Evolutionary conservation across 1,140 invertebrate genomes (phyloP).

Genomic region (Drosophila kurseongensis): DNA sequence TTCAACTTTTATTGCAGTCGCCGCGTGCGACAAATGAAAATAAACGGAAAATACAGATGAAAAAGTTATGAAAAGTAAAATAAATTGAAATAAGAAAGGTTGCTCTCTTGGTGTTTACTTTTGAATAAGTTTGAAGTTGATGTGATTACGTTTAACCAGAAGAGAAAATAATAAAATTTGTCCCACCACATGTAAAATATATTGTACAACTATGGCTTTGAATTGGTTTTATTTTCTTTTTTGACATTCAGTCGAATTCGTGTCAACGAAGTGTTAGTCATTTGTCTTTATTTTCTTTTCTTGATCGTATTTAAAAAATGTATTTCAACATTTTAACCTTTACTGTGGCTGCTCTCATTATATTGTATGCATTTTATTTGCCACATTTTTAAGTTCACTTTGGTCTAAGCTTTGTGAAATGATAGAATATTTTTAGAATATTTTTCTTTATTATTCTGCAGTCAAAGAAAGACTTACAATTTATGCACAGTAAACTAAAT

Average conservation of each 20-base stretch:
- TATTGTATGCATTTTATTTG: too few species aligned
- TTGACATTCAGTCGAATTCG: too few species aligned
- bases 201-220: background rate
- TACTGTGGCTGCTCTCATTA: too few species aligned
- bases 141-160: background rate
- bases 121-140: background rate
- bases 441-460: too few species aligned
- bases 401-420: background rate
- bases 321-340: too few species aligned
- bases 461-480: background rate
- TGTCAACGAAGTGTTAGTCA: too few species aligned
- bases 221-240: constrained; percentile 1
- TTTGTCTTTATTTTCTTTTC: too few species aligned
- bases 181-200: background rate
- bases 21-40: constrained; percentile 29
- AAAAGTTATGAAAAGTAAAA: constrained; percentile 8
- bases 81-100: constrained; percentile 14
- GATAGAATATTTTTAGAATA: background rate
- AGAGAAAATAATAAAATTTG: background rate
- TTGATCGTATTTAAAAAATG: background rate
- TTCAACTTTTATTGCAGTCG: constrained; percentile 30
- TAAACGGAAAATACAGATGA: constrained; percentile 21
- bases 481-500: background rate
- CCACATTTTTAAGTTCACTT: too few species aligned
- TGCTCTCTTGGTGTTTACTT: constrained; percentile 10